Evolutionary conservation across 30 jellyfish, hydroid and myxozoan genomes (phyloP).

Genomic region (Morbakka virulenta): DNA sequence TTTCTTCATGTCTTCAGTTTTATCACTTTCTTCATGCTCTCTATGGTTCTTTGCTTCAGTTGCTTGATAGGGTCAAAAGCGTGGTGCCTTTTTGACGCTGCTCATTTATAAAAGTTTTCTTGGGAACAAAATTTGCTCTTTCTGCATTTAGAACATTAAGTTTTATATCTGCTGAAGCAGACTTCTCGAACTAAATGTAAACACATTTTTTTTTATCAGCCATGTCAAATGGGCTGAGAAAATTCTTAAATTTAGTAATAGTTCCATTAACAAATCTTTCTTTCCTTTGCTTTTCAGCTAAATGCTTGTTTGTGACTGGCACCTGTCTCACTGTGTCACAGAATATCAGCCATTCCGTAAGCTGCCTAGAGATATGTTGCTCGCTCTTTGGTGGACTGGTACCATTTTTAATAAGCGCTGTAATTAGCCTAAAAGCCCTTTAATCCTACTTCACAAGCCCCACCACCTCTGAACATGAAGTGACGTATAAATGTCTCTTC

Average conservation of each 20-base stretch:
- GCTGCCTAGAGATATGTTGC: conserved; percentile 10
- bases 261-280: conserved; percentile 26
- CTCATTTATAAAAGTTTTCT: conserved; percentile 8
- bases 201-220: neutral
- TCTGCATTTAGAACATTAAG: conserved; percentile 11
- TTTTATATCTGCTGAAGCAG: conserved; percentile 20
- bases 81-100: neutral
- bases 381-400: conserved; percentile 9
- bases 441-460: conserved; percentile 24
- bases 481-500: conserved; percentile 32
- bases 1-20: no score
- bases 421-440: neutral
- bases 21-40: no score
- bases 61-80: conserved; percentile 31
- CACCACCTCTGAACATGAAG: conserved; percentile 14
- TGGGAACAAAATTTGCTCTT: conserved; percentile 1
- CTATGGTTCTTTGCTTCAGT: no score
- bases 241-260: conserved; percentile 16
- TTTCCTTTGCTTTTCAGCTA: conserved; percentile 15
- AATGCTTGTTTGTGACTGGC: no score
- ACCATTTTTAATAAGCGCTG: neutral
- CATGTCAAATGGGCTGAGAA: conserved; percentile 13
- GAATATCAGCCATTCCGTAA: conserved; percentile 20
- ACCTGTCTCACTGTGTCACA: no score
- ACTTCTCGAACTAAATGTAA: conserved; percentile 5